Base-by-base conservation (phyloP, 1,140 invertebrate genomes). In the Battus philenor region DNA sequence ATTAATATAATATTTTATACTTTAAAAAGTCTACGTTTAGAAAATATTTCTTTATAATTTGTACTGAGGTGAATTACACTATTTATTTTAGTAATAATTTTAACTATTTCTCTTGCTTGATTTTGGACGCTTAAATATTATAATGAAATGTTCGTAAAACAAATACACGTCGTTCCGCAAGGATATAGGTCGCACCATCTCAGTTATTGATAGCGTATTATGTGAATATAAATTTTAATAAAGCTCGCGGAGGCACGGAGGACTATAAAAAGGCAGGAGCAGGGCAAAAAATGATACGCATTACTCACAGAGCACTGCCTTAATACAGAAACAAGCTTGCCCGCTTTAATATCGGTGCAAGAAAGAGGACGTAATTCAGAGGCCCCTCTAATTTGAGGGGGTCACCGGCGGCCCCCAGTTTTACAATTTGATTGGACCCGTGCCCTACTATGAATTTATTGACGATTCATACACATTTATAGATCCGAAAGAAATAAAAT, bases 161-260 rank as follows among this genome's bases (percentile, higher is more conserved):
- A 36, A 38, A 33, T 24, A 38, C 22, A 36, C 31, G 8, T 13
- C 8, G n/a, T n/a, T n/a, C n/a, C n/a, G n/a, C n/a, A 39, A 38
- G 12, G 4, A 15, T 33, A 33, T 33, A 33, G 15, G 13, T n/a
- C n/a, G 11, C 26, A 20, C 39, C 32, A 44, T 30, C 41, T 47
- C 44, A 57, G 49, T 67, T 54, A 59, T 64, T 62, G 60, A 62
- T 67, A 64, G 58, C 53, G 50, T 59, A 65, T 74, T 61, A 67
- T 53, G 54, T 60, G 64, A 60, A 72, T 72, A 67, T 75, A 70
- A 70, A 76, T 70, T 76, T 76, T 76, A 71, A 76, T 76, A 76
- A 76, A 69, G 60, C 52, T 50, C 30, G 46, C 41, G 54, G 26
- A 47, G 54, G 52, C 47, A 41, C 44, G 39, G 50, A 49, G 44